These are phyloP conservation scores for Carposina sasakii DNA, from an alignment of 1,140 invertebrate genomes.

Conservation along the genomic window DNA sequence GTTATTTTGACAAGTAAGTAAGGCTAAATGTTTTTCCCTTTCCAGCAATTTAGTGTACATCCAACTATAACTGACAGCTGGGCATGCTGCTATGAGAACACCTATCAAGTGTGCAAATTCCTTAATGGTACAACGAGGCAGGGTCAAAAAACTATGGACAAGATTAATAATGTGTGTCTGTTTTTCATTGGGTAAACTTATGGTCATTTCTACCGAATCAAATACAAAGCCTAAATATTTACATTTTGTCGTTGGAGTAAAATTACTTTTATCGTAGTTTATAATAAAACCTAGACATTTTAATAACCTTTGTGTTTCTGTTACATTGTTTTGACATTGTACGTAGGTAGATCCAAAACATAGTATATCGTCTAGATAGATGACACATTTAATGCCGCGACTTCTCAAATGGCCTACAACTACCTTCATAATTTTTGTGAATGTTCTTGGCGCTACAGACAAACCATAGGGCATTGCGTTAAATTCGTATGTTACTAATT, in stretches of 20 bases:
- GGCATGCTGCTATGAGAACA: neutral
- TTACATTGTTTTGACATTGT: slow-evolving; percentile 2
- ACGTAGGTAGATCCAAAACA: slow-evolving; percentile 1
- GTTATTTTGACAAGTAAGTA: slow-evolving; percentile 1
- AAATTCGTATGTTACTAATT: slow-evolving; percentile 6
- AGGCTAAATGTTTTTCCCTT: slow-evolving; percentile 2
- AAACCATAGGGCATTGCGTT: slow-evolving; percentile 2
- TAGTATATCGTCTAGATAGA: slow-evolving; percentile 7
- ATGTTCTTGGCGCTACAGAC: neutral
- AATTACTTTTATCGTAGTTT: slow-evolving; percentile 4
- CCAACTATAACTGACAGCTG: slow-evolving; percentile 4
- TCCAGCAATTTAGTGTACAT: slow-evolving; percentile 2
- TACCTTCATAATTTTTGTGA: slow-evolving; percentile 8
- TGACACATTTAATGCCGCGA: neutral
- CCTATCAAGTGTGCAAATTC: neutral
- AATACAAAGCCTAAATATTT: slow-evolving; percentile 8
- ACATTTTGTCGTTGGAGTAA: slow-evolving; percentile 1
- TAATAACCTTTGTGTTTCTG: neutral
- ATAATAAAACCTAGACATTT: slow-evolving; percentile 7
- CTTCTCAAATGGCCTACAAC: slow-evolving; percentile 1
- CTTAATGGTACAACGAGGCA: neutral
- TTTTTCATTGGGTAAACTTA: slow-evolving; percentile 5
- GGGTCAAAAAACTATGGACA: neutral
- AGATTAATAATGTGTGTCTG: neutral
- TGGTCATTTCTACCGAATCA: neutral